These are phyloP conservation scores for Uromys caudimaculatus DNA, from an alignment of 2,797 vertebrate genomes.

Conservation along the genomic window DNA sequence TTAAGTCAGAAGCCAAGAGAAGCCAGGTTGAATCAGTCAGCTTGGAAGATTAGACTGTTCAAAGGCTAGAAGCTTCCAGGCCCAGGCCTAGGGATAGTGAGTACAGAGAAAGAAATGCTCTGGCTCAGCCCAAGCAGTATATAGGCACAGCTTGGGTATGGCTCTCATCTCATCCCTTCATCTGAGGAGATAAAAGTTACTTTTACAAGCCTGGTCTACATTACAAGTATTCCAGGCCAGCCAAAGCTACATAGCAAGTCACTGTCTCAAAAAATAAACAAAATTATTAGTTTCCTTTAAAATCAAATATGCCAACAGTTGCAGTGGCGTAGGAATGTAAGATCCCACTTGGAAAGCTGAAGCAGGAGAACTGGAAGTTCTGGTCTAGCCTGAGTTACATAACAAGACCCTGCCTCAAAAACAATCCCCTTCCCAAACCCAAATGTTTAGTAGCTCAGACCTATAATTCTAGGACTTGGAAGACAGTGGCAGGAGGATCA, in stretches of 20 bases:
- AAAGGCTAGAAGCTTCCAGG: not conserved
- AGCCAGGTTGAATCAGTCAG: not conserved
- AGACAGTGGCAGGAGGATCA: not conserved
- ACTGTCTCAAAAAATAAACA: not conserved
- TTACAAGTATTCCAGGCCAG: not conserved
- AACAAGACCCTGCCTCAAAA: not conserved
- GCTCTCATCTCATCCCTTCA: not conserved
- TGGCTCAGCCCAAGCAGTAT: not conserved
- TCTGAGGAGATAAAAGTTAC: not conserved
- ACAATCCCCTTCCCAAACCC: not conserved
- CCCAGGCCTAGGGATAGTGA: not conserved
- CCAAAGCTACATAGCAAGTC: not conserved
- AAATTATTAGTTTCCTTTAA: not conserved
- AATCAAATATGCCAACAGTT: not conserved
- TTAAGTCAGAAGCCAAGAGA: not conserved
- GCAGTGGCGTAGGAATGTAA: not conserved
- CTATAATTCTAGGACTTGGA: not conserved
- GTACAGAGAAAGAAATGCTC: not conserved
- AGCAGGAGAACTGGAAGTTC: not conserved
- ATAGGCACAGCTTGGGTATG: not conserved
- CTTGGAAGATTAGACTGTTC: not conserved
- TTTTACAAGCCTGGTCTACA: not conserved
- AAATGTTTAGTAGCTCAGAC: not conserved
- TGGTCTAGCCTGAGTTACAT: not conserved
- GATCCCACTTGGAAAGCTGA: not conserved